Percentiles rank a stretch among this genome's conserved stretches.
phyloP scores from a whole-genome alignment of 2,797 vertebrate species.

The Lerista edwardsae region DNA sequence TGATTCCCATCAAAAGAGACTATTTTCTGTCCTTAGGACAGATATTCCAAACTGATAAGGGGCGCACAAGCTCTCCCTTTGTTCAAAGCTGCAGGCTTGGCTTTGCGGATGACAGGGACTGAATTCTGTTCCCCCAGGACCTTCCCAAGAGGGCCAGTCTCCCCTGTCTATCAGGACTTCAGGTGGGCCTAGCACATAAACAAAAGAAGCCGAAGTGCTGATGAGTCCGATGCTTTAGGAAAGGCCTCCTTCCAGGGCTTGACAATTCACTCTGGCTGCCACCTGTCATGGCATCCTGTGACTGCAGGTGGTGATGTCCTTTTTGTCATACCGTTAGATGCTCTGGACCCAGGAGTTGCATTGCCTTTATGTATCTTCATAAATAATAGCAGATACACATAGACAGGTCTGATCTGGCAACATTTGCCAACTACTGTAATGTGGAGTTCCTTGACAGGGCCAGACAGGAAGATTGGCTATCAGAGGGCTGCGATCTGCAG shows the following conservation, averaged over 20 bases:
- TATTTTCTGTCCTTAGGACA: slow-evolving; percentile 43
- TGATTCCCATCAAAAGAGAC: slow-evolving; percentile 53
- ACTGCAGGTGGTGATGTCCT: no score
- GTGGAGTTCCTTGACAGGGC: slow-evolving; percentile 74
- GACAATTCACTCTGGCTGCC: slow-evolving; percentile 69
- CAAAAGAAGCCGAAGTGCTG: neutral
- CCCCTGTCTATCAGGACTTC: neutral
- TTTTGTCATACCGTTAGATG: no score
- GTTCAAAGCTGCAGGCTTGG: no score
- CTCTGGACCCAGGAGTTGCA: no score
- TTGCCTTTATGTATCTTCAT: no score
- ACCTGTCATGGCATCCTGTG: slow-evolving; percentile 1
- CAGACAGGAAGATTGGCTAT: slow-evolving; percentile 76
- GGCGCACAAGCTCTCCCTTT: neutral
- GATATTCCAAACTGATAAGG: neutral
- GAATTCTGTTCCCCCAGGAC: no score
- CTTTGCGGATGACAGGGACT: neutral
- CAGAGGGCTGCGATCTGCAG: slow-evolving; percentile 72
- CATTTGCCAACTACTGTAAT: slow-evolving; percentile 68
- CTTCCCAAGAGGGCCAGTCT: no score
- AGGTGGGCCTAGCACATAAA: no score
- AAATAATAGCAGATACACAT: slow-evolving; percentile 34
- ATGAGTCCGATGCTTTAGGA: no score
- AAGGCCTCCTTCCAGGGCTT: slow-evolving; percentile 39
- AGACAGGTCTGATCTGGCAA: slow-evolving; percentile 72